Base-by-base conservation (phyloP, 1,140 invertebrate genomes). In the Pinna nobilis region DNA sequence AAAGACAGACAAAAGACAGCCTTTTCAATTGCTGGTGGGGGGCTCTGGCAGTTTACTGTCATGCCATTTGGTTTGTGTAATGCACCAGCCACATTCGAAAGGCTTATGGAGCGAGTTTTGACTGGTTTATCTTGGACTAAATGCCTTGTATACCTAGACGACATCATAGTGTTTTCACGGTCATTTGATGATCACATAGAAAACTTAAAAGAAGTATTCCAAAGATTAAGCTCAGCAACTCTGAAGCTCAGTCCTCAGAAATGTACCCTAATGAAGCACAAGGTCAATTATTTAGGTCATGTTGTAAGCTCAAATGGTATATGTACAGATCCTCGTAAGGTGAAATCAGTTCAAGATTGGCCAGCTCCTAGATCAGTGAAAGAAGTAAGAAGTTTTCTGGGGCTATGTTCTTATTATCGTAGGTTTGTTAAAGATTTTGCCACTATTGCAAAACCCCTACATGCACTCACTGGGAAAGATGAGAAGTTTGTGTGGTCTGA, bases 21-120 rank as follows among this genome's bases (percentile, higher is more conserved):
- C 39, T 74, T 65, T 63, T 47, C 57, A 1, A 39, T 66, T 6
- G 33, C 49, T n/a, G n/a, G 30, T 5, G 20, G 47, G 33, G 74
- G 70, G 1, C 25, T 76, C 1, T 76, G 37, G 37, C 65, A 77
- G 44, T 77, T 77, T 33, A 65, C 13, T 20, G 51, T 55, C 1
- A 25, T 80, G 35, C 72, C 79, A 37, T 83, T 83, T 65, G 74
- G 74, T 18, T 60, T 85, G 1, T 73, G 37, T 25, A 84, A 81
- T 65, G 76, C 70, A 6, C 76, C 81, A 0, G 76, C 67, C 2
- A 76, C 77, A n/a, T 87, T 88, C 71, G 68, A 80, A 66, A 47
- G 80, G 70, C 50, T 77, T 11, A 86, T 87, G 72, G 66, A 81
- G n/a, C 67, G 39, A 9, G 69, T 86, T 0, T 57, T 82, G 23